Base-by-base conservation (phyloP, 2,797 vertebrate genomes). In the Poecilia wingei region DNA sequence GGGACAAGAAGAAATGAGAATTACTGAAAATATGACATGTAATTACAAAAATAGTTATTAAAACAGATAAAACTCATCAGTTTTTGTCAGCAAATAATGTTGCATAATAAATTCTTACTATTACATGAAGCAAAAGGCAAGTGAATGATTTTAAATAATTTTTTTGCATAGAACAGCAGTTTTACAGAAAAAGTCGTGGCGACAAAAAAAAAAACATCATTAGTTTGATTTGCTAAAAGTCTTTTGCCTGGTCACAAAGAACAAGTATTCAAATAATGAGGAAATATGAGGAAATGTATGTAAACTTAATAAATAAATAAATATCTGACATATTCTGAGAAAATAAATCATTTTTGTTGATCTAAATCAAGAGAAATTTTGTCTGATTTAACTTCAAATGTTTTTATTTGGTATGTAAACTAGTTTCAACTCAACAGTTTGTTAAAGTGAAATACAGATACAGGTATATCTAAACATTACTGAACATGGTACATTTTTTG, bases 1-100 rank as follows among this genome's bases (percentile, higher is more conserved):
- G 72, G 13, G 47, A 88, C 70, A 93, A 31, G 46, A 85, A 82
- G 0, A 43, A 74, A 70, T 33, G 28, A 57, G 20, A 55, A 41
- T 90, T 81, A 92, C 12, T 39, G 1, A 20, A 68, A 81, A 70
- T 28, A 70, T 46, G 45, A 6, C 12, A 59, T 33, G 4, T n/a
- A 41, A 45, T 61, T 46, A 43, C 9, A 83, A 28, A 69, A 41
- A 69, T 6, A 36, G 47, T 69, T 22, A 9, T 41, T 22, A 41
- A 41, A 41, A 57, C 6, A 46, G 1, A 25, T 25, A 0, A 68
- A 25, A 76, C 74, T 28, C 36, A n/a, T 45, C 10, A 57, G 43
- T n/a, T 70, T 69, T 45, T 45, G 8, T 2, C 3, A 18, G 7
- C 13, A 28, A n/a, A 28, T 13, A 46, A 70, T 4, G 28, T 3